Conservation (phyloP, 2,888 invertebrate species). For the Chrysolina americana region DNA sequence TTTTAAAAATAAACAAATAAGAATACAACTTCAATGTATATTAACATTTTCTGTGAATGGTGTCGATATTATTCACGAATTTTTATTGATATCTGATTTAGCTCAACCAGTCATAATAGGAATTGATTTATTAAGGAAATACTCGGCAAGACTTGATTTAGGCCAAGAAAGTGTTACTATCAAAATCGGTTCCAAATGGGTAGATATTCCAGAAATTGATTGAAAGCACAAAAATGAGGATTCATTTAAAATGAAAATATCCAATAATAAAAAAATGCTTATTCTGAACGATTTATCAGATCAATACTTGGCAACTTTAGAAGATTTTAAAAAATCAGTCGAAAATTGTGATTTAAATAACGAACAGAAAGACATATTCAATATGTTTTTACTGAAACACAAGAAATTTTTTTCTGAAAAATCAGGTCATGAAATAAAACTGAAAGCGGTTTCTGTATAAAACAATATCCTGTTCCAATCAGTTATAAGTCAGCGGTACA, state of each 20-base stretch:
- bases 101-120: too few relatives aligned
- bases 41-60: slow-evolving; percentile 6
- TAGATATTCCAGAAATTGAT: neutral
- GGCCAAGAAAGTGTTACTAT: too few relatives aligned
- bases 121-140: too few relatives aligned
- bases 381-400: neutral
- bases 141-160: too few relatives aligned
- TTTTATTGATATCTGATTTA: too few relatives aligned
- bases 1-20: slow-evolving; percentile 22
- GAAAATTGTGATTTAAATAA: neutral
- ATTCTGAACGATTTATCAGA: neutral
- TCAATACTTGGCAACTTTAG: neutral
- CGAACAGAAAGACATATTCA: neutral
- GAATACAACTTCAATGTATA: slow-evolving; percentile 6
- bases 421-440: slow-evolving; percentile 2
- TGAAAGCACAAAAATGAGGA: neutral
- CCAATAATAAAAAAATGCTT: neutral
- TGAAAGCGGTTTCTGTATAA: slow-evolving; percentile 9
- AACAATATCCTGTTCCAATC: slow-evolving; percentile 5
- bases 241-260: neutral
- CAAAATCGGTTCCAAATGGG: too few relatives aligned
- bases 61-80: too few relatives aligned
- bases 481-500: slow-evolving; percentile 8
- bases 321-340: neutral
- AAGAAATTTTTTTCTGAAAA: slow-evolving; percentile 19